These are phyloP conservation scores for Arrhopalites spinosus DNA, from an alignment of 2,888 invertebrate species.

Conservation along the genomic window DNA sequence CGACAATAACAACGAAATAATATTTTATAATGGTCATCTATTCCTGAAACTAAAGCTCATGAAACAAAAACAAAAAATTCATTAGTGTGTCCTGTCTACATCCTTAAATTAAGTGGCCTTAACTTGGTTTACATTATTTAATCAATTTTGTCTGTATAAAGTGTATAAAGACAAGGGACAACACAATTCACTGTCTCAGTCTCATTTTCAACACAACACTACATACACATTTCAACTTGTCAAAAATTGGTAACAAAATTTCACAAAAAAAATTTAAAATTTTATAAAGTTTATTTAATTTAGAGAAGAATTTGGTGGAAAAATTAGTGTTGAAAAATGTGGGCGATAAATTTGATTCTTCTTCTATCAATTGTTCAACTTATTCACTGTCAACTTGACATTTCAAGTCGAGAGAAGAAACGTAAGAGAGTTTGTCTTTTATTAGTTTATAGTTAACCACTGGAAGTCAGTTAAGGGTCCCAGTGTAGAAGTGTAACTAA, in stretches of 20 bases:
- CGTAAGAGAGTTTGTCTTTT: neutral
- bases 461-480: too few species aligned
- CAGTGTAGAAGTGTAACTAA: too few species aligned
- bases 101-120: too few species aligned
- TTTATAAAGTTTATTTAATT: neutral
- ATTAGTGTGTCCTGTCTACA: too few species aligned
- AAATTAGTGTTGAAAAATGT: neutral
- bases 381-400: neutral
- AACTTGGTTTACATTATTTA: too few species aligned
- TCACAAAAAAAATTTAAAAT: neutral
- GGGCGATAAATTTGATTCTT: neutral
- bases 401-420: slow-evolving; percentile 1
- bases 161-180: too few species aligned
- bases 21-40: too few species aligned
- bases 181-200: neutral
- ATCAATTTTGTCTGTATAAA: too few species aligned
- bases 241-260: neutral
- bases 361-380: neutral
- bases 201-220: neutral
- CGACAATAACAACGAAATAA: too few species aligned
- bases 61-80: too few species aligned
- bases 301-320: neutral
- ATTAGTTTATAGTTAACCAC: too few species aligned
- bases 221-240: neutral
- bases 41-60: too few species aligned